phyloP scores from a whole-genome alignment of 2,888 invertebrate genomes.

The Drosophila kambysellisi region DNA sequence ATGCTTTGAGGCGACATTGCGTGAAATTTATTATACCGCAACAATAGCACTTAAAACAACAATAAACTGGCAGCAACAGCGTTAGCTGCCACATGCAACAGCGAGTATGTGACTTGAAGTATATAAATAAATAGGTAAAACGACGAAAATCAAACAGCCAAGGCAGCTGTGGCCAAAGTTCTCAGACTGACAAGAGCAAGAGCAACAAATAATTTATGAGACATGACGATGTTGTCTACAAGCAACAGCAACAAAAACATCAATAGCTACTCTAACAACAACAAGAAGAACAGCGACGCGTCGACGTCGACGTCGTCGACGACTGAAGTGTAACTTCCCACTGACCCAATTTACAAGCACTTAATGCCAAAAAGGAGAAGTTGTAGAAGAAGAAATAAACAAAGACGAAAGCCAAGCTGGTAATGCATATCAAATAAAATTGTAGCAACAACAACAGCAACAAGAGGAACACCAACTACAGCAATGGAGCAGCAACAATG shows the following conservation, averaged over 20 bases:
- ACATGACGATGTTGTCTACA: slow-evolving; percentile 61
- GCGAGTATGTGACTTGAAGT: slow-evolving; percentile 46
- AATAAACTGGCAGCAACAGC: slow-evolving; percentile 17
- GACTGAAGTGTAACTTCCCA: slow-evolving; percentile 83
- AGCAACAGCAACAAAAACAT: slow-evolving; percentile 25
- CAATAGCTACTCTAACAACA: slow-evolving; percentile 34
- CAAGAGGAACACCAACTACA: slow-evolving; percentile 46
- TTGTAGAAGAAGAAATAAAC: slow-evolving; percentile 82
- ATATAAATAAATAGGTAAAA: slow-evolving; percentile 59
- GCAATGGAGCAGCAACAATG: slow-evolving; percentile 65
- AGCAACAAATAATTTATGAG: slow-evolving; percentile 76
- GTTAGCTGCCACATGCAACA: slow-evolving; percentile 21
- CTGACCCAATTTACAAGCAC: slow-evolving; percentile 83
- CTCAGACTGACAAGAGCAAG: slow-evolving; percentile 54
- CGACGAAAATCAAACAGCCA: slow-evolving; percentile 47
- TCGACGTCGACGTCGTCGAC: slow-evolving; percentile 22
- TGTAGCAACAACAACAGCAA: slow-evolving; percentile 57
- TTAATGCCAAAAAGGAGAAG: slow-evolving; percentile 81
- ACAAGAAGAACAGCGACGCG: slow-evolving; percentile 14
- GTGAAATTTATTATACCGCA: slow-evolving; percentile 29
- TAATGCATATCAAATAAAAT: slow-evolving; percentile 82
- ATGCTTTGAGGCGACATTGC: slow-evolving; percentile 21
- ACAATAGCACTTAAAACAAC: slow-evolving; percentile 28
- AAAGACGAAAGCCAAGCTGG: slow-evolving; percentile 79
- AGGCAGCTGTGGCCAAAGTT: slow-evolving; percentile 55